Base-by-base conservation (phyloP, 2,888 invertebrate species). In the Xestia ashworthii region DNA sequence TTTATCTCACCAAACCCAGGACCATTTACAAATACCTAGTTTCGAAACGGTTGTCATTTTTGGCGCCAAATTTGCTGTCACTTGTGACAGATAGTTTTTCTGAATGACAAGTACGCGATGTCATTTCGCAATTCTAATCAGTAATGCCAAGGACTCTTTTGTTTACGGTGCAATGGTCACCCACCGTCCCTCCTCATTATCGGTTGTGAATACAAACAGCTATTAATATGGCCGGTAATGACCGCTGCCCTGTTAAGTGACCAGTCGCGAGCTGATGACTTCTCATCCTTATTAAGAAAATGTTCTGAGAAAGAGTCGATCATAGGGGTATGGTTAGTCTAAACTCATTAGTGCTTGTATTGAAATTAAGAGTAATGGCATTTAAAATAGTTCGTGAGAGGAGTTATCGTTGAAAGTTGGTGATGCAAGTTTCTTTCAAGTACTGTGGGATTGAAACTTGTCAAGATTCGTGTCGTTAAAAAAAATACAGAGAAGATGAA, bases 141-240 rank as follows among this genome's bases (percentile, higher is more conserved):
- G 77, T 83, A 71, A 80, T 78, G 69, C 78, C 90, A 91, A 91
- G 89, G 90, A 74, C 89, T 82, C 83, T 80, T 88, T 90, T 90
- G 88, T 90, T 88, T 88, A 89, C 86, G 65, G 81, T 85, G 85
- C 86, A 85, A 80, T 75, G 87, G 85, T 91, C 87, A 90, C 89
- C 89, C 90, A 87, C 83, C 82, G 91, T 78, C 82, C 87, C 89
- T 82, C 89, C 76, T 77, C 71, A 86, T 80, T 80, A 80, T 84
- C 82, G 82, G 78, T 78, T 71, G 69, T 87, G 93, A 89, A 93
- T 93, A 93, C 92, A 92, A 93, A 93, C 88, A 82, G 88, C 91
- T 84, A 83, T 80, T 93, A 92, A 91, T 90, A 85, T 70, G 86
- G 75, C 81, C 77, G 87, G 87, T 92, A 92, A 90, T 89, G 89